These are phyloP conservation scores for Cacatua alba DNA, from an alignment of 2,113 vertebrate species.

Conservation along the genomic window DNA sequence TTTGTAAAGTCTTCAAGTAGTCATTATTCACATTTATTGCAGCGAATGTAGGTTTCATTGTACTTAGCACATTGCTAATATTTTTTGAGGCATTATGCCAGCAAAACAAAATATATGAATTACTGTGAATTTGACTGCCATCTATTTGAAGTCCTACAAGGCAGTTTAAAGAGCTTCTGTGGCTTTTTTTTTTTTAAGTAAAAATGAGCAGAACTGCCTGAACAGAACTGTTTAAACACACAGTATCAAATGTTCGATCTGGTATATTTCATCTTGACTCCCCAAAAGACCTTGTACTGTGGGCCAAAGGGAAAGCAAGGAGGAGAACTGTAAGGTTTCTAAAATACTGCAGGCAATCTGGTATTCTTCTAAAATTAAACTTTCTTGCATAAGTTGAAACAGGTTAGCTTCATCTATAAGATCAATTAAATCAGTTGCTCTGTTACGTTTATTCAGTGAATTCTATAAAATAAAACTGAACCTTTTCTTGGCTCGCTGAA, in stretches of 20 bases:
- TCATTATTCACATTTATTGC: neutral
- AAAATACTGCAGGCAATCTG: neutral
- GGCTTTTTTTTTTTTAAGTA: neutral
- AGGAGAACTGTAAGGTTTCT: neutral
- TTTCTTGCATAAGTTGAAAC: neutral
- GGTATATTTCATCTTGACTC: neutral
- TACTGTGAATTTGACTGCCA: neutral
- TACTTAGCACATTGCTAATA: neutral
- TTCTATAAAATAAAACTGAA: neutral
- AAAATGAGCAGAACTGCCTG: neutral
- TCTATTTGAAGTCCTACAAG: neutral
- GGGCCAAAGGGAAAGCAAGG: neutral
- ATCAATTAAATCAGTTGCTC: neutral
- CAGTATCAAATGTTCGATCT: neutral
- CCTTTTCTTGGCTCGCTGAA: neutral
- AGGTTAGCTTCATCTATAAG: neutral
- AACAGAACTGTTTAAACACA: neutral
- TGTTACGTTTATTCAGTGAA: neutral
- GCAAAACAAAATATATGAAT: neutral
- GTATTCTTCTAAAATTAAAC: slow-evolving; percentile 13
- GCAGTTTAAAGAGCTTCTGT: neutral
- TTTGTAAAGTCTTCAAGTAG: neutral
- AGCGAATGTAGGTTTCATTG: neutral
- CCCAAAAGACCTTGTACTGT: neutral
- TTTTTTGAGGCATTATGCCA: neutral